Percentiles rank a stretch among this genome's conserved stretches.
These are phyloP conservation scores for Psittacula cyanocephala DNA, from an alignment of 2,113 vertebrate genomes.

Conservation along the genomic window DNA sequence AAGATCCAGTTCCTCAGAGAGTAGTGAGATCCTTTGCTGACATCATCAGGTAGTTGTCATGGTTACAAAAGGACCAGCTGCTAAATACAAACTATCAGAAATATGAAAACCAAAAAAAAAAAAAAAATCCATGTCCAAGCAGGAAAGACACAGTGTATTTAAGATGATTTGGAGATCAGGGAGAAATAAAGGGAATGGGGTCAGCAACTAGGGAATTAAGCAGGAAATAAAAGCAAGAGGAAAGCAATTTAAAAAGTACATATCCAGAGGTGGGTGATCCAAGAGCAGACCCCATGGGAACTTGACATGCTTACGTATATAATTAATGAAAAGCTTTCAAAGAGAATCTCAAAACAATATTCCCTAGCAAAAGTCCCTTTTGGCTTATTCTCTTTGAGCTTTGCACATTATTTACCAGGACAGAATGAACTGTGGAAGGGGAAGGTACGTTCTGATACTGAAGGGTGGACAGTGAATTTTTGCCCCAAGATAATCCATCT, in stretches of 20 bases:
- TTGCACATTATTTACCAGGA: not conserved
- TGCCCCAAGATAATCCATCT: not conserved
- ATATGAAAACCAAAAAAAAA: constrained; percentile 17
- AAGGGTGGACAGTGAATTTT: not conserved
- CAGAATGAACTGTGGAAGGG: not conserved
- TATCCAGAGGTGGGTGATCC: not conserved
- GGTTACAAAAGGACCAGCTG: constrained; percentile 47
- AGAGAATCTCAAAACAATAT: not conserved
- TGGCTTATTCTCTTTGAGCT: not conserved
- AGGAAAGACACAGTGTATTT: not conserved
- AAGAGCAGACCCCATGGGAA: not conserved
- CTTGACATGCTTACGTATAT: not conserved
- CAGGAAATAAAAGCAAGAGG: not conserved
- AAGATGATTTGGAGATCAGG: not conserved
- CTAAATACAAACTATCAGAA: constrained; percentile 4
- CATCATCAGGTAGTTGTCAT: constrained; percentile 25
- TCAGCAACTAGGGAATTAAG: not conserved
- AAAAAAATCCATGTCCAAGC: not conserved
- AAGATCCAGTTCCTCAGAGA: not conserved
- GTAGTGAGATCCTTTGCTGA: constrained; percentile 31
- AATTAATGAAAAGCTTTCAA: not conserved
- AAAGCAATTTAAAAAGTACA: not conserved
- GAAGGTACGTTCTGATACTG: not conserved
- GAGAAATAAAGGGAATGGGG: not conserved
- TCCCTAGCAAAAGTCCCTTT: not conserved